These are phyloP conservation scores for Aphrocallistes beatrix DNA, from an alignment of 37 sponge, comb jelly and placozoan genomes.

Conservation along the genomic window DNA sequence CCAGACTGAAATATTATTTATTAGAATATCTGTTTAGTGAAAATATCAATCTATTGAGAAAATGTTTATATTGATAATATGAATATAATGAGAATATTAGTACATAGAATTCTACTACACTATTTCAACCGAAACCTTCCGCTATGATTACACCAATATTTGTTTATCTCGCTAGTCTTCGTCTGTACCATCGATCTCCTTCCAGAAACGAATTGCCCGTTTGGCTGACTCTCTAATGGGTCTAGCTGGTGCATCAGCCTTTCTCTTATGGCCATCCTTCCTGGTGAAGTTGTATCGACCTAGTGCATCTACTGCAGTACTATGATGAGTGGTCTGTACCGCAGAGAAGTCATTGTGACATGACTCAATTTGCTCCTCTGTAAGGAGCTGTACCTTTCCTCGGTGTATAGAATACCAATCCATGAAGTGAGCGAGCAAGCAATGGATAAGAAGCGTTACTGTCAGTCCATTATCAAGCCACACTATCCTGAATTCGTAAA, in stretches of 20 bases:
- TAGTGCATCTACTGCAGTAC: slow-evolving; percentile 10
- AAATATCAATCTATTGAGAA: no score
- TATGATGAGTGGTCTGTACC: slow-evolving; percentile 9
- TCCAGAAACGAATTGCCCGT: neutral
- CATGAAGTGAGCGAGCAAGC: neutral
- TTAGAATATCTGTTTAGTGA: no score
- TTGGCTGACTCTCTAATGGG: neutral
- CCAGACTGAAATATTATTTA: no score
- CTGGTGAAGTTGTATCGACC: neutral
- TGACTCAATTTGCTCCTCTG: slow-evolving; percentile 12
- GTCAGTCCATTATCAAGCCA: neutral
- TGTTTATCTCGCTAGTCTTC: no score
- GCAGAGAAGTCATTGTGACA: neutral
- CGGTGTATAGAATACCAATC: slow-evolving; percentile 2
- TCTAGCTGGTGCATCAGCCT: neutral
- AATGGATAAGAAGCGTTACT: neutral
- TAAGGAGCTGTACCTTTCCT: neutral
- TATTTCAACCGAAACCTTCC: no score
- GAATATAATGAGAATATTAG: no score
- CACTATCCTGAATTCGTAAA: neutral
- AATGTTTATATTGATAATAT: no score
- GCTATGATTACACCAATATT: no score
- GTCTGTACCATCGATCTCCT: neutral
- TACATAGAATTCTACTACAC: no score
- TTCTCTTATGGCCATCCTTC: neutral